Evolutionary conservation across 1,140 invertebrate species (phyloP).

Genomic region (Cyrtorhinus lividipennis): DNA sequence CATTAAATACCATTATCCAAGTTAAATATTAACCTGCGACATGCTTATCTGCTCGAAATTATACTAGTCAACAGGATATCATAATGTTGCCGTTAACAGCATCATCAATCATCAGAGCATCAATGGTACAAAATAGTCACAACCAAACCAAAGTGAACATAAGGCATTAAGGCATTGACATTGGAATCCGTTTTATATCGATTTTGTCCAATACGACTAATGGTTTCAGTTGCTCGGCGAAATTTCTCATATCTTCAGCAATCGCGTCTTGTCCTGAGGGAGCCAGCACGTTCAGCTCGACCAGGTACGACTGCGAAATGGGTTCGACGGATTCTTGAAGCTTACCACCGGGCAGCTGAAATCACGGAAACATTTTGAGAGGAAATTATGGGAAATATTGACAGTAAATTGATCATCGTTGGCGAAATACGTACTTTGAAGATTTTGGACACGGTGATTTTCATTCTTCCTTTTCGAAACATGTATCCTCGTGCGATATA

Average conservation of each 20-base stretch:
- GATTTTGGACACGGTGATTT: constrained; percentile 89
- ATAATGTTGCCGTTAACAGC: too few relatives aligned
- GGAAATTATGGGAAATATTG: too few relatives aligned
- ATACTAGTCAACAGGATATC: too few relatives aligned
- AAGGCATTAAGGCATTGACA: constrained; percentile 19
- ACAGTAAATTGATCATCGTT: too few relatives aligned
- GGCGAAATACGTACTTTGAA: constrained; percentile 44
- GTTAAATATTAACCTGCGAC: too few relatives aligned
- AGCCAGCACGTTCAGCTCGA: constrained; percentile 87
- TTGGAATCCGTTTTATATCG: constrained; percentile 59
- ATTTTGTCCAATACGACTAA: constrained; percentile 81
- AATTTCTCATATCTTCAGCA: constrained; percentile 87
- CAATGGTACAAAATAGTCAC: too few relatives aligned
- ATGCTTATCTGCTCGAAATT: too few relatives aligned
- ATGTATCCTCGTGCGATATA: constrained; percentile 87
- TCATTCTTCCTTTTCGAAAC: constrained; percentile 93
- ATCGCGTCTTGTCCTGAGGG: constrained; percentile 85
- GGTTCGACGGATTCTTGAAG: constrained; percentile 57
- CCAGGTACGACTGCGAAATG: constrained; percentile 81
- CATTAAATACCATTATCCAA: too few relatives aligned
- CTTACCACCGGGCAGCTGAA: constrained; percentile 51
- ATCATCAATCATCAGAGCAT: too few relatives aligned
- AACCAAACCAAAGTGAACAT: too few relatives aligned
- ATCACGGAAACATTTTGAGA: constrained; percentile 8
- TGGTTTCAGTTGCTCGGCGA: constrained; percentile 88